Evolutionary conservation across 2,797 vertebrate species (phyloP).

Genomic region (Neostethus bicornis): DNA sequence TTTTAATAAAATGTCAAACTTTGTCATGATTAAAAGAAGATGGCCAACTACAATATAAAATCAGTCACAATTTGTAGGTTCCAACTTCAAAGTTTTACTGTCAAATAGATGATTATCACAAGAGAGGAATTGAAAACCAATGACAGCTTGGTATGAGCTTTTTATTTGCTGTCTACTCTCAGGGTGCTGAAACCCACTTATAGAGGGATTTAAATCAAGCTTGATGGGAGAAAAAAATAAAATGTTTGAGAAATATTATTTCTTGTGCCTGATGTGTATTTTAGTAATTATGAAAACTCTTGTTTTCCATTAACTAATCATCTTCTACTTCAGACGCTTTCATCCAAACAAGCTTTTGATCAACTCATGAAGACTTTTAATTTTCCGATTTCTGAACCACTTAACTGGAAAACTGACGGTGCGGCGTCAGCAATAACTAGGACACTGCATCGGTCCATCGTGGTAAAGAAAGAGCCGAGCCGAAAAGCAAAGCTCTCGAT

Average conservation of each 20-base stretch:
- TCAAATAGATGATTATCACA: not conserved
- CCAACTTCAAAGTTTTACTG: not conserved
- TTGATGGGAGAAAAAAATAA: not conserved
- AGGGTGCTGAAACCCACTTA: not conserved
- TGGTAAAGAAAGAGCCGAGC: too few species aligned
- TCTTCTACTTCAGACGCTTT: too few species aligned
- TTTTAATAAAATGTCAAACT: not conserved
- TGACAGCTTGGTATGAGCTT: not conserved
- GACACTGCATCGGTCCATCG: too few species aligned
- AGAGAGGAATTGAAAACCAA: not conserved
- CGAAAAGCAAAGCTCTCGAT: too few species aligned
- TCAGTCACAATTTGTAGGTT: not conserved
- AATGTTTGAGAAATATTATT: not conserved
- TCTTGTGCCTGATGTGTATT: too few species aligned
- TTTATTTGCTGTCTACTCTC: not conserved
- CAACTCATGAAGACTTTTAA: too few species aligned
- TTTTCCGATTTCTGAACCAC: too few species aligned
- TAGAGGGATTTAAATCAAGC: not conserved
- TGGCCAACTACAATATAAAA: not conserved
- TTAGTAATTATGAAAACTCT: too few species aligned
- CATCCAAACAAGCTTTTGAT: too few species aligned
- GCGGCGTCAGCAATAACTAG: too few species aligned
- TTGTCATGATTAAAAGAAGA: not conserved
- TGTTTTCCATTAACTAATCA: too few species aligned
- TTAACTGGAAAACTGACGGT: too few species aligned